Evolutionary conservation across 2,113 vertebrate species (phyloP), one percentile per base, ranked within the genome.

Genomic region (Catharus fuscescens): DNA sequence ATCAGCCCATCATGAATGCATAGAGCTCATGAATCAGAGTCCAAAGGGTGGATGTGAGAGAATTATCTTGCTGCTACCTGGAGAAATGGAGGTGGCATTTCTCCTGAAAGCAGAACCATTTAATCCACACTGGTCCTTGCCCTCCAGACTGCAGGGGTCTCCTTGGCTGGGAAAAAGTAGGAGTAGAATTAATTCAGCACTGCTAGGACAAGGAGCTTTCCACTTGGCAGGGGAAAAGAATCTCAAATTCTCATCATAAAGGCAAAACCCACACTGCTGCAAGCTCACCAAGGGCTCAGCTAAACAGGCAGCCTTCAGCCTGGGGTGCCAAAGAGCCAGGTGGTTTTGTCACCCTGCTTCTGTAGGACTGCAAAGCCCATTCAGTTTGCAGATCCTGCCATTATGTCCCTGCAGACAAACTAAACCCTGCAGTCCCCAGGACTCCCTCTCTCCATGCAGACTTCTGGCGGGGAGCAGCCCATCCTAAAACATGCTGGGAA

Each of bases 21-120:
- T 18, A 78, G 69, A 84, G 38, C 56, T 77, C 52, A 15, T 94
- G 90, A 92, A 80, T 88, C 86, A 91, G 53, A 83, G 84, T 91
- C 90, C 87, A 90, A 90, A 88, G 56, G 76, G 79, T 91, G 32
- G 54, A 69, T 80, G 18, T 8, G 34, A 64, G 62, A 86, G 32
- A 48, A 38, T 36, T 60, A 60, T 78, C 48, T 83, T 50, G 56
- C 47, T 86, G 60, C 44, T 80, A 44, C 38, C 21, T 16, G 18
- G 11, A 64, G 57, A 78, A 87, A 79, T 5, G 11, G 67, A 91
- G 57, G 70, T 9, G 14, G 53, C 20, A 26, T 20, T 79, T 71
- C 54, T 86, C 14, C 29, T 71, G 32, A 19, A 59, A 85, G 28
- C 48, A 48, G 44, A 12, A 44, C 19, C 26, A 26, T 60, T 84